Conservation (phyloP, 2,797 vertebrate species). For the Hyperoplus immaculatus region DNA sequence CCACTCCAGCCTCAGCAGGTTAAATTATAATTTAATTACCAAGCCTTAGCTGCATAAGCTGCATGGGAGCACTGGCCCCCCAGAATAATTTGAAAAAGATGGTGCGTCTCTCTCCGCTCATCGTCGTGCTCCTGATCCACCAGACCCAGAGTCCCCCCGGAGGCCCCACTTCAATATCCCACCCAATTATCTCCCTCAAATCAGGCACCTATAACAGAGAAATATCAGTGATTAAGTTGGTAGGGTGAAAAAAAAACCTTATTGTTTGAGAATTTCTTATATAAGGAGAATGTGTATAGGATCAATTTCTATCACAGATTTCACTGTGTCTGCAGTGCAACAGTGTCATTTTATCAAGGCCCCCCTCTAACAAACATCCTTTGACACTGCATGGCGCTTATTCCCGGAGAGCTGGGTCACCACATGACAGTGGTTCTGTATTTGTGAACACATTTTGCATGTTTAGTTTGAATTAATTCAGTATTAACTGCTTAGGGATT, state of each 20-base stretch:
- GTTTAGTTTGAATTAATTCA: constrained; percentile 16
- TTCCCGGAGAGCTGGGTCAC: constrained; percentile 30
- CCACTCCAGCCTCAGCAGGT: constrained; percentile 93
- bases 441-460: constrained; percentile 10
- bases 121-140: constrained; percentile 82
- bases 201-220: constrained; percentile 83
- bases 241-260: constrained; percentile 61
- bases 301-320: constrained; percentile 65
- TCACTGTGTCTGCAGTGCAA: constrained; percentile 60
- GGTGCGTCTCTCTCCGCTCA: constrained; percentile 88
- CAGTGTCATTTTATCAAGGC: constrained; percentile 47
- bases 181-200: constrained; percentile 87
- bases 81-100: constrained; percentile 98
- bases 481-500: not conserved
- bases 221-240: constrained; percentile 88
- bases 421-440: not conserved
- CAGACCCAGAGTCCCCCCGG: constrained; percentile 80
- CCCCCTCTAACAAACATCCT: constrained; percentile 43
- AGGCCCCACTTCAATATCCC: constrained; percentile 86
- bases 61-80: constrained; percentile 94
- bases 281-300: constrained; percentile 60
- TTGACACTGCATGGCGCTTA: constrained; percentile 21
- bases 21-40: constrained; percentile 99
- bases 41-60: constrained; percentile 96
- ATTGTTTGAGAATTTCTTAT: constrained; percentile 75